phyloP scores from a whole-genome alignment of 2,797 vertebrate genomes.

The Argentina silus region DNA sequence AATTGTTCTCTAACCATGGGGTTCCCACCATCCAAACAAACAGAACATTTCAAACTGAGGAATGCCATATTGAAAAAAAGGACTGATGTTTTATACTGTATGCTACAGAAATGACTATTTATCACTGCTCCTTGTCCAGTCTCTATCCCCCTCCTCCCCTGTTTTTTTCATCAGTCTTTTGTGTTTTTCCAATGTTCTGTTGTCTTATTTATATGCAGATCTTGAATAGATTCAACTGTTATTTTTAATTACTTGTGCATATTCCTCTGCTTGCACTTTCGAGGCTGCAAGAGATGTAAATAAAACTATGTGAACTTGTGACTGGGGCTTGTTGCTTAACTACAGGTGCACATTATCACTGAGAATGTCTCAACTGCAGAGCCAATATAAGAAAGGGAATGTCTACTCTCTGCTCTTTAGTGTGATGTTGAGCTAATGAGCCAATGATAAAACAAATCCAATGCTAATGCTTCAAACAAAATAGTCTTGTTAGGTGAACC shows the following conservation, averaged over 20 bases:
- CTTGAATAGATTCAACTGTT: slow-evolving; percentile 55
- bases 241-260: slow-evolving; percentile 64
- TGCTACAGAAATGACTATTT: not conserved
- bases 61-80: slow-evolving; percentile 23
- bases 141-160: not conserved
- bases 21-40: slow-evolving; percentile 9
- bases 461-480: no score
- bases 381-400: not conserved
- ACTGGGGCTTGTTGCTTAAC: slow-evolving; percentile 20
- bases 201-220: slow-evolving; percentile 59
- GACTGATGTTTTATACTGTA: slow-evolving; percentile 39
- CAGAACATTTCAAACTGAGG: slow-evolving; percentile 30
- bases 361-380: not conserved
- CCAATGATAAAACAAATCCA: no score
- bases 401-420: no score
- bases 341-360: not conserved
- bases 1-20: slow-evolving; percentile 22
- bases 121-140: not conserved
- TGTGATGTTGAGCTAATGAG: no score
- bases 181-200: slow-evolving; percentile 26
- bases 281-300: slow-evolving; percentile 62
- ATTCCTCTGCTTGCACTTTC: slow-evolving; percentile 59
- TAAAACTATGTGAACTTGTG: slow-evolving; percentile 61
- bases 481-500: no score
- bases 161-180: slow-evolving; percentile 5